Evolutionary conservation across 2,113 vertebrate genomes (phyloP), one percentile per base, ranked within the genome.

Genomic region (Sander lucioperca): DNA sequence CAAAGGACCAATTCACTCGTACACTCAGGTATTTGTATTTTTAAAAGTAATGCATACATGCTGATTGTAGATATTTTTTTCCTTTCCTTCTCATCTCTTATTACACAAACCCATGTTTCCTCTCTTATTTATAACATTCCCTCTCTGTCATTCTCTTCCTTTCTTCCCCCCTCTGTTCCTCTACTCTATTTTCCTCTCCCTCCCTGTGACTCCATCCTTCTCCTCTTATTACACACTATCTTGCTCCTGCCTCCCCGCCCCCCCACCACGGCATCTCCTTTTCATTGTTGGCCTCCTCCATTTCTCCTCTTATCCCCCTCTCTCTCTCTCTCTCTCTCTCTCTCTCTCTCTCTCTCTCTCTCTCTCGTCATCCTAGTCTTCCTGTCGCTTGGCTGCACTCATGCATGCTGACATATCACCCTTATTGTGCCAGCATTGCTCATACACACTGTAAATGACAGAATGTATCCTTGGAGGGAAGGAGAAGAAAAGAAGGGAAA

Each of bases 361-460:
- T 47, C 68, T 61, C 23, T 18, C 47, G n/a, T 47, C 56, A 59
- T 48, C 64, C 19, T 64, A 8, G 68, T 48, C 67, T 57, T 45
- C 16, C 69, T 51, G 53, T 79, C 47, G 53, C 71, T 65, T 58
- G 66, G 69, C 66, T 86, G 66, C 71, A 30, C 77, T 70, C 64
- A 58, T 77, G 39, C 74, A 70, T 75, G 53, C 61, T 74, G 72
- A 78, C 84, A 85, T 83, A 57, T 86, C 74, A 57, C 25, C 58
- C 33, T 72, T 58, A 62, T 63, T 71, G 80, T 83, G 67, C 74
- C 74, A 66, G 70, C 65, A 69, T 39, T 19, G 53, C 36, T 71
- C 58, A 39, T 67, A 64, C 33, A 58, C 74, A 68, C 54, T 70
- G 57, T 53, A 23, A 78, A 48, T 80, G 63, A 58, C 66, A 70